phyloP scores from a whole-genome alignment of 2,888 invertebrate genomes.

The Rhingia rostrata region DNA sequence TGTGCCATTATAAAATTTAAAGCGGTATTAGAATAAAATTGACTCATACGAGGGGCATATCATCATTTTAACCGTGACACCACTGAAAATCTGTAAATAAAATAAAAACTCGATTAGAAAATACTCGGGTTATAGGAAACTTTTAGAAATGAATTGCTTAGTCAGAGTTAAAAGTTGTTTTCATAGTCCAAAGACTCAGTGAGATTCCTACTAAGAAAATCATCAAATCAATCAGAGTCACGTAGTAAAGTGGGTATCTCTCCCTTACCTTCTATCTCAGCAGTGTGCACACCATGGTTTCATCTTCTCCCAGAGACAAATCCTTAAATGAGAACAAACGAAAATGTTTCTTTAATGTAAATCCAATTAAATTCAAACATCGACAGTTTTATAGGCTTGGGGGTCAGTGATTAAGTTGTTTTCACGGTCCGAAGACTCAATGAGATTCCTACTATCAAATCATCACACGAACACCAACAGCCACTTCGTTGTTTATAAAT shows the following conservation, averaged over 20 bases:
- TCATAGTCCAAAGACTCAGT: conserved; percentile 73
- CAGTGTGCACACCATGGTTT: no score
- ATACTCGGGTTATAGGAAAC: no score
- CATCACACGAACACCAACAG: conserved; percentile 15
- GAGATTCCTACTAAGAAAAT: conserved; percentile 75
- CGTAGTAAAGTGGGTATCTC: no score
- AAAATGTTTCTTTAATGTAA: background rate
- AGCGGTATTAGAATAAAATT: no score
- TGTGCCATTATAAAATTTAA: no score
- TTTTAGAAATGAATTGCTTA: background rate
- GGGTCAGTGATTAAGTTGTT: conserved; percentile 73
- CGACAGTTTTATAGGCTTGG: background rate
- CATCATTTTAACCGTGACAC: background rate
- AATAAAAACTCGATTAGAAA: conserved; percentile 1
- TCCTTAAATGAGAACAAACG: conserved; percentile 1
- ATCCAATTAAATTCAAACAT: background rate
- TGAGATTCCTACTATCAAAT: conserved; percentile 44
- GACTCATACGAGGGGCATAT: no score
- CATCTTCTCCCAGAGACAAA: no score
- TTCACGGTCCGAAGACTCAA: conserved; percentile 42
- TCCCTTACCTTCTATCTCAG: no score
- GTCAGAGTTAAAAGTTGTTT: conserved; percentile 68
- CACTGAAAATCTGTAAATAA: conserved; percentile 9
- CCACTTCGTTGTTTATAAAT: background rate
- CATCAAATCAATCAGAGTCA: no score